These are phyloP conservation scores for Ammodytes marinus DNA, from an alignment of 2,113 vertebrate species.

Conservation along the genomic window DNA sequence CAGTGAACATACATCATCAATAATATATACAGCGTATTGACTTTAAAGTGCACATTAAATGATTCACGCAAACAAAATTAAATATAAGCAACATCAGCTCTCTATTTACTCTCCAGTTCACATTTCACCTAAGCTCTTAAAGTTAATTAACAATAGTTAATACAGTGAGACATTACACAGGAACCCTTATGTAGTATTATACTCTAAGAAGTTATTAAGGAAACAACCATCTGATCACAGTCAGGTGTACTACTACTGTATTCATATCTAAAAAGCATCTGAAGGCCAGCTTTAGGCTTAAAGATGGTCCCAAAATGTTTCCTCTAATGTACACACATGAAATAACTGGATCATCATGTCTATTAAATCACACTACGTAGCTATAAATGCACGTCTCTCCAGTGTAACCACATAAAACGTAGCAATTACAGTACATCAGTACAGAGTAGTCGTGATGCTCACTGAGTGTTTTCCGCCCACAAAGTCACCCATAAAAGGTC, in stretches of 20 bases:
- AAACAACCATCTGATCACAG: slow-evolving; percentile 17
- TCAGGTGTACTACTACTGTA: neutral
- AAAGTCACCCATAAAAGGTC: slow-evolving; percentile 29
- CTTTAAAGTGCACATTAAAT: slow-evolving; percentile 62
- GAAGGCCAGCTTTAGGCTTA: slow-evolving; percentile 18
- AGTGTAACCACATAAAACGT: slow-evolving; percentile 14
- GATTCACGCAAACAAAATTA: slow-evolving; percentile 40
- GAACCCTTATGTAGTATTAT: slow-evolving; percentile 2
- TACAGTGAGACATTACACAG: slow-evolving; percentile 35
- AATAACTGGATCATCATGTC: slow-evolving; percentile 25
- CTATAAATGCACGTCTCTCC: slow-evolving; percentile 19
- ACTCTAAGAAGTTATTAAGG: slow-evolving; percentile 14
- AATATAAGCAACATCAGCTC: slow-evolving; percentile 25
- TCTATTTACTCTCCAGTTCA: slow-evolving; percentile 37
- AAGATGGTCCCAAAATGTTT: neutral
- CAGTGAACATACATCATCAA: slow-evolving; percentile 57
- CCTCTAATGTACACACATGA: slow-evolving; percentile 9
- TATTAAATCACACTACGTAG: slow-evolving; percentile 39
- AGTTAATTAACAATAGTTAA: slow-evolving; percentile 26
- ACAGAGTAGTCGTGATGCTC: slow-evolving; percentile 3
- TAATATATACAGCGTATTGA: slow-evolving; percentile 47
- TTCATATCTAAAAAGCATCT: slow-evolving; percentile 7
- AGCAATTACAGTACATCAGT: slow-evolving; percentile 17
- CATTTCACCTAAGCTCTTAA: slow-evolving; percentile 68
- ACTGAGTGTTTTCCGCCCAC: slow-evolving; percentile 13